Evolutionary conservation across 2,888 invertebrate species (phyloP).

Genomic region (Adelognathus sp.): DNA sequence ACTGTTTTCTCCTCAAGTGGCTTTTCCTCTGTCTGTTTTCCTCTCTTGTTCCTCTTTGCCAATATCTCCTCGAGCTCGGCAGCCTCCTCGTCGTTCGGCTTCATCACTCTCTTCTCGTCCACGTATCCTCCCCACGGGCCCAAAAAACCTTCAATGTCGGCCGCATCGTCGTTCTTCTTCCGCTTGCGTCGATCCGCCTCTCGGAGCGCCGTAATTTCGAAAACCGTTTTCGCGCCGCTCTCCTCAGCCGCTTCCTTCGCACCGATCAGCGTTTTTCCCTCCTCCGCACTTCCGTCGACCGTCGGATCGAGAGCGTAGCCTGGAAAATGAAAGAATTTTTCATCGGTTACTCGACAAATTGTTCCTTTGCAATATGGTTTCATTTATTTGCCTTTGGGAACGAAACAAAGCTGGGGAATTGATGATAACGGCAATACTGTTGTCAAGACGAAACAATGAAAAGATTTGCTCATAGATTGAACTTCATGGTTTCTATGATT

Average conservation of each 20-base stretch:
- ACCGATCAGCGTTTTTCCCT: constrained; percentile 83
- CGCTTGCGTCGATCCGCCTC: constrained; percentile 91
- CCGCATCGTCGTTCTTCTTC: constrained; percentile 93
- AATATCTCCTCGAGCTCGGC: constrained; percentile 97
- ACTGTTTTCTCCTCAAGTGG: constrained; percentile 97
- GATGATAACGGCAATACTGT: too few species aligned
- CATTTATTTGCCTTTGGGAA: background rate
- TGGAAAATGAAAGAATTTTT: constrained; percentile 61
- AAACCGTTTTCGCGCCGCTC: constrained; percentile 92
- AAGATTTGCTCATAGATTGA: too few species aligned
- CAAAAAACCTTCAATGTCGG: constrained; percentile 96
- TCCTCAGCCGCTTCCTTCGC: constrained; percentile 88
- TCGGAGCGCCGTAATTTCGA: constrained; percentile 90
- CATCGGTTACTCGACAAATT: too few species aligned
- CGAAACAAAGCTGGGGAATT: too few species aligned
- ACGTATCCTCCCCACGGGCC: constrained; percentile 99
- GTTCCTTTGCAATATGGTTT: background rate
- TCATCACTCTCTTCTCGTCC: constrained; percentile 93
- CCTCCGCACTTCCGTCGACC: constrained; percentile 84
- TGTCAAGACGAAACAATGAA: too few species aligned
- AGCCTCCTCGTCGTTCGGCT: constrained; percentile 96
- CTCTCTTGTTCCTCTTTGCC: constrained; percentile 94
- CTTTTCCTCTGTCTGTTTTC: constrained; percentile 92
- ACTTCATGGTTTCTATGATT: too few species aligned
- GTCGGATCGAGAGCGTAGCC: constrained; percentile 97